A percentile compares a stretch with the other conserved stretches of the same genome.
These are phyloP conservation scores for Cyaniris semiargus DNA, from an alignment of 2,888 invertebrate species.

Conservation along the genomic window DNA sequence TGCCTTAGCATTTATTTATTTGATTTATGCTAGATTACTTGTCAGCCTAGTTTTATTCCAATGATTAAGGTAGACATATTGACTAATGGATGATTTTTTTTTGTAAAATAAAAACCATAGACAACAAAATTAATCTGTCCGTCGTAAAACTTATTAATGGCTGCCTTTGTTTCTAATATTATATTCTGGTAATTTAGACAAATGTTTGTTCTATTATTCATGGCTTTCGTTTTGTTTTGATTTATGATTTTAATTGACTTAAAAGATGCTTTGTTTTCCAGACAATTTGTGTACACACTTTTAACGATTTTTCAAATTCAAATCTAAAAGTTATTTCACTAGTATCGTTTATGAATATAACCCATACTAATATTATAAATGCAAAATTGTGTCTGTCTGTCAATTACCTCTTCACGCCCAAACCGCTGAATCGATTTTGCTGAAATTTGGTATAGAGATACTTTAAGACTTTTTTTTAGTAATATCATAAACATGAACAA, in stretches of 20 bases:
- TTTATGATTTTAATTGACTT: conserved; percentile 41
- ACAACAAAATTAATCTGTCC: conserved; percentile 4
- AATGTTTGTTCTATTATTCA: conserved; percentile 49
- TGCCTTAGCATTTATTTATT: neutral
- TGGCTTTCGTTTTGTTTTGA: conserved; percentile 43
- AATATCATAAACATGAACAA: too few species aligned
- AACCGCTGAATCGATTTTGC: too few species aligned
- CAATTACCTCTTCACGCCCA: too few species aligned
- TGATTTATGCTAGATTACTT: conserved; percentile 4
- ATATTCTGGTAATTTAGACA: conserved; percentile 43
- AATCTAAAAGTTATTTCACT: neutral
- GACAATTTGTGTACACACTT: neutral
- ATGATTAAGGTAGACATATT: neutral
- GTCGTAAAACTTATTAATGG: conserved; percentile 10
- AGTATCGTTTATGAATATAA: too few species aligned
- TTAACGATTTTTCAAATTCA: neutral
- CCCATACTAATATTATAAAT: too few species aligned
- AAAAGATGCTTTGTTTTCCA: neutral
- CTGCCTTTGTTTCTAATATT: conserved; percentile 20
- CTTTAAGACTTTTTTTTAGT: too few species aligned
- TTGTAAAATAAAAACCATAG: neutral
- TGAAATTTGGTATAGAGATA: too few species aligned
- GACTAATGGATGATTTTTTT: conserved; percentile 11
- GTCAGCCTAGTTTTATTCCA: neutral
- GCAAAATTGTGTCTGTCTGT: too few species aligned